Evolutionary conservation across 2,888 invertebrate genomes (phyloP), one percentile per base, ranked within the genome.

Genomic region (Hydriomena furcata): DNA sequence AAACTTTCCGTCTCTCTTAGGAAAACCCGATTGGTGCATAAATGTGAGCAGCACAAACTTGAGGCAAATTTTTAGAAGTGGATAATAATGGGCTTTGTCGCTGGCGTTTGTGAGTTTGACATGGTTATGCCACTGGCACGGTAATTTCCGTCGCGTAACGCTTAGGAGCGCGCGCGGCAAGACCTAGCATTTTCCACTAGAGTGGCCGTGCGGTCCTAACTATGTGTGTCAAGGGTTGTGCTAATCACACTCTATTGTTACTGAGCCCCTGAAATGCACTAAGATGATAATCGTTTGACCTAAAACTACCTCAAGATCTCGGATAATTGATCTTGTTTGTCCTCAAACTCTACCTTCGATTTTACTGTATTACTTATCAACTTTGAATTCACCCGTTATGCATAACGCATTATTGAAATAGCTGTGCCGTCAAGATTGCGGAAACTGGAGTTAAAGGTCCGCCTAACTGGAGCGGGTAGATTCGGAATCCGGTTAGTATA

Each of bases 191-290:
- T 87, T 88, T 87, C 84, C 86, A 84, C 68, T 83, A 86, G 84
- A 88, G 81, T 82, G 84, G 77, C 72, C 69, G 79, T 78, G 78
- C 76, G 69, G 69, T 63, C 74, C 73, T 79, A 73, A 73, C 73
- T 77, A 84, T 82, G 84, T 86, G 56, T 88, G 89, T 89, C 89
- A 89, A 89, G 88, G 88, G 85, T 84, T 81, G 76, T 68, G 69
- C 70, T 88, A 87, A 86, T 88, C 78, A 79, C 76, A 76, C 76
- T 73, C 81, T 74, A 81, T 83, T 83, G 80, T 85, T 80, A 76
- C 73, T 61, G 69, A 79, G 79, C 76, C 76, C 80, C 84, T 84
- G 82, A 85, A 85, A 79, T 68, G 67, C 68, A 71, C 68, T 61
- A 58, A 64, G 66, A 55, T 58, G 59, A 51, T 68, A 63, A 69